phyloP scores from a whole-genome alignment of 2,113 vertebrate species.

The Nerophis lumbriciformis region DNA sequence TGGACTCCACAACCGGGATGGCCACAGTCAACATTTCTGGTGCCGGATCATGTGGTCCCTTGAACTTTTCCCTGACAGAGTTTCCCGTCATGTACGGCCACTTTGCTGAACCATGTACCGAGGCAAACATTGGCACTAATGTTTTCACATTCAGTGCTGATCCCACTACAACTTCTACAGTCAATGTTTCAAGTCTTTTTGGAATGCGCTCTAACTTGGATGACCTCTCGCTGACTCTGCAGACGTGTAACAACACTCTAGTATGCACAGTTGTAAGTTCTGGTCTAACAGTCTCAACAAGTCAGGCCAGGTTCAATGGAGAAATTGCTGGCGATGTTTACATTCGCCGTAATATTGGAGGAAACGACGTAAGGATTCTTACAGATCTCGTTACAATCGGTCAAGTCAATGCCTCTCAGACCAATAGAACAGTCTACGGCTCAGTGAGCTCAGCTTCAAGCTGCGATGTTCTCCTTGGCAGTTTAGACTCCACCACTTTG shows the following conservation, averaged over 20 bases:
- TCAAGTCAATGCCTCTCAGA: slow-evolving; percentile 22
- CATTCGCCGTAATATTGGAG: slow-evolving; percentile 50
- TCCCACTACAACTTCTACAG: neutral
- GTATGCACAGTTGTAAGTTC: slow-evolving; percentile 63
- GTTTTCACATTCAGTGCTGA: slow-evolving; percentile 48
- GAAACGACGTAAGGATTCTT: slow-evolving; percentile 40
- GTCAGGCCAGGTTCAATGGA: slow-evolving; percentile 65
- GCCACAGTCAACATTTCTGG: slow-evolving; percentile 58
- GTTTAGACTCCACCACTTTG: slow-evolving; percentile 28
- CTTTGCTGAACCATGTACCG: slow-evolving; percentile 61
- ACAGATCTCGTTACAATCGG: slow-evolving; percentile 56
- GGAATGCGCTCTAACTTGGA: slow-evolving; percentile 44
- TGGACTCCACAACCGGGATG: slow-evolving; percentile 46
- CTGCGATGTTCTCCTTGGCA: slow-evolving; percentile 48
- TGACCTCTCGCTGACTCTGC: slow-evolving; percentile 64
- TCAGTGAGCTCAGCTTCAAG: slow-evolving; percentile 34
- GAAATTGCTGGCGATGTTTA: slow-evolving; percentile 68
- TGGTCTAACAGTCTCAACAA: slow-evolving; percentile 32
- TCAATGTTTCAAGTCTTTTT: slow-evolving; percentile 48
- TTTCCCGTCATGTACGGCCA: slow-evolving; percentile 75
- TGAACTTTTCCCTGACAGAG: slow-evolving; percentile 58
- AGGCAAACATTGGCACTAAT: slow-evolving; percentile 52
- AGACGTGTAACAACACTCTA: slow-evolving; percentile 53
- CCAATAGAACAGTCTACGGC: slow-evolving; percentile 38
- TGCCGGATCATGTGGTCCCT: slow-evolving; percentile 35